phyloP scores from a whole-genome alignment of 2,797 vertebrate species.

The Coracias cyanogaster region DNA sequence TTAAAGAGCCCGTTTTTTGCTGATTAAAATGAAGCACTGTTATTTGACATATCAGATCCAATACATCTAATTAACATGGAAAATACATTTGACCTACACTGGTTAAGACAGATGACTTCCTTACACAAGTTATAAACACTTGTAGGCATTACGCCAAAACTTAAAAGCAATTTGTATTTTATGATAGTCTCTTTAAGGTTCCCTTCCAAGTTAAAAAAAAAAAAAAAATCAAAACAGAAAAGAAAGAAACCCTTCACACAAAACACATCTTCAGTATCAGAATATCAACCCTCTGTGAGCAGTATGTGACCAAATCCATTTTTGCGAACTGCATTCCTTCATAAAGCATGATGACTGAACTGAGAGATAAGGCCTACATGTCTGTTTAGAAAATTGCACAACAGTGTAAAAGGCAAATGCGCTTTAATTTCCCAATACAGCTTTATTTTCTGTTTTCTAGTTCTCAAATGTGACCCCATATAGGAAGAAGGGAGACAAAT shows the following conservation, averaged over 20 bases:
- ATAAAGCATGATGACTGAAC: neutral
- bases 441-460: neutral
- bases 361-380: neutral
- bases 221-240: neutral
- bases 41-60: conserved; percentile 55
- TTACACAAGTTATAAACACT: conserved; percentile 69
- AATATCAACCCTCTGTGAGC: neutral
- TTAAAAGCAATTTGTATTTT: conserved; percentile 59
- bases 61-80: conserved; percentile 70
- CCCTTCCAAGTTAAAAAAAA: conserved; percentile 37
- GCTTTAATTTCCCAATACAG: neutral
- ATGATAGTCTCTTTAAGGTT: conserved; percentile 57
- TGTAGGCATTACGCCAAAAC: conserved; percentile 43
- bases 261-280: neutral
- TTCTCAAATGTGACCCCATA: neutral
- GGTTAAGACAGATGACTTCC: conserved; percentile 73
- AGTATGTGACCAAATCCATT: conserved; percentile 24
- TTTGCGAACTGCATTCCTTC: neutral
- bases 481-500: neutral
- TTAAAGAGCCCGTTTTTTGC: conserved; percentile 50
- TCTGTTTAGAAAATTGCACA: neutral
- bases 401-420: neutral
- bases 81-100: conserved; percentile 64
- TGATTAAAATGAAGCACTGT: conserved; percentile 64
- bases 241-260: neutral